Conservation (phyloP, 1,140 invertebrate genomes). For the Atta texana region DNA sequence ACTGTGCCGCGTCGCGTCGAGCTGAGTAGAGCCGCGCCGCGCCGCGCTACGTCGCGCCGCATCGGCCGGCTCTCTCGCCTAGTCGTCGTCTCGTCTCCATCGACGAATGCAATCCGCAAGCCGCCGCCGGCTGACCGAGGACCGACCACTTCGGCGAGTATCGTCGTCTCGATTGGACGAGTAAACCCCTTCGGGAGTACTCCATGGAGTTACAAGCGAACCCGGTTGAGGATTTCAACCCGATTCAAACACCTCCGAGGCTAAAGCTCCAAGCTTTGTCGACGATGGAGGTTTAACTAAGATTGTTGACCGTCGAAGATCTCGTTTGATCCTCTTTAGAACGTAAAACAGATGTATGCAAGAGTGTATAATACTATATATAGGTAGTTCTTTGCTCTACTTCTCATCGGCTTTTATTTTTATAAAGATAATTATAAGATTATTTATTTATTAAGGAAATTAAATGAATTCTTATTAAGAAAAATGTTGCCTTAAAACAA, state of each 20-base stretch:
- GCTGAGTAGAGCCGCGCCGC: not conserved
- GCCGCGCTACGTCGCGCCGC: not conserved
- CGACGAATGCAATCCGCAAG: slow-evolving; percentile 76
- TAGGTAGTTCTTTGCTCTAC: not conserved
- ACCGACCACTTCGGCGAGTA: slow-evolving; percentile 41
- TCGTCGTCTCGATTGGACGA: slow-evolving; percentile 15
- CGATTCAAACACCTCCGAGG: slow-evolving; percentile 20
- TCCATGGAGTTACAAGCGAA: not conserved
- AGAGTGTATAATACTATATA: not conserved
- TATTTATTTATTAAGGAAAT: not conserved
- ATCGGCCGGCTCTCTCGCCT: slow-evolving; percentile 12
- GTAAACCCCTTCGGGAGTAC: slow-evolving; percentile 12
- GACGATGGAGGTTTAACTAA: slow-evolving; percentile 11
- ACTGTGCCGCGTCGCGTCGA: slow-evolving; percentile 25
- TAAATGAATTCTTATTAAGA: not conserved
- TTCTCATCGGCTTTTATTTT: not conserved
- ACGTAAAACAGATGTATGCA: not conserved
- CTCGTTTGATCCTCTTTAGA: slow-evolving; percentile 5
- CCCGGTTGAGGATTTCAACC: slow-evolving; percentile 17
- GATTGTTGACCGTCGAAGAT: slow-evolving; percentile 13
- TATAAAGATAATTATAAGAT: not conserved
- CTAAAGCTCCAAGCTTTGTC: slow-evolving; percentile 33
- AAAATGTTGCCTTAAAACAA: too few species aligned
- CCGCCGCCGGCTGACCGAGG: slow-evolving; percentile 61
- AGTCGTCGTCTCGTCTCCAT: slow-evolving; percentile 59